Evolutionary conservation across 2,113 vertebrate species (phyloP), one percentile per base, ranked within the genome.

Genomic region (Clupea harengus): DNA sequence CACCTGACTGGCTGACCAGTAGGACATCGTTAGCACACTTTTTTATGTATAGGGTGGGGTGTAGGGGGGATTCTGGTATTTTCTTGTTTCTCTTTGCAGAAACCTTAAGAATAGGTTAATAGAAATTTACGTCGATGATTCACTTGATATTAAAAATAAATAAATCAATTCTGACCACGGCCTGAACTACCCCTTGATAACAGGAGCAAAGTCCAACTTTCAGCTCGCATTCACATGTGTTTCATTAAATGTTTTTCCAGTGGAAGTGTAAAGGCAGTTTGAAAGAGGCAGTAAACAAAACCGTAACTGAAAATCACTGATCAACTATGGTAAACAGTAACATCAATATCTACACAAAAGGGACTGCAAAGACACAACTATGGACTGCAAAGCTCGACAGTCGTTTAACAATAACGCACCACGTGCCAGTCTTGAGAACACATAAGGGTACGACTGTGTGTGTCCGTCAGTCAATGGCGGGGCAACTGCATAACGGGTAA

Each of bases 381-480:
- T 39, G 9, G 60, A 60, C 8, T 64, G 22, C 17, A 64, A 0
- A 45, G 15, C 15, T 54, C 54, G 9, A 1, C 39, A 64, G 54
- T 6, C 5, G 6, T 45, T 20, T 44, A 22, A 22, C 44, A 54
- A 32, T 78, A 78, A 3, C 78, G 6, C n/a, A 82, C 87, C 91
- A 92, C 91, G 90, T 93, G 94, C 18, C 18, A 57, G 78, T 84
- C 25, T 78, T 39, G 13, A 78, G 72, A 89, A 75, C 81, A 85
- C 45, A n/a, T 39, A 81, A 80, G 64, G 45, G 80, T 81, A 64
- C 13, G 57, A 11, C 72, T 11, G 86, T 86, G 91, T 93, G 90
- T 83, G 88, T 72, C 88, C 84, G 90, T 93, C 91, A 90, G 67
- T 92, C 91, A 93, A 87, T 81, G 86, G 86, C 88, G 88, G 82